These are phyloP conservation scores for Melanotus villosus DNA, from an alignment of 2,888 invertebrate species.

Conservation along the genomic window DNA sequence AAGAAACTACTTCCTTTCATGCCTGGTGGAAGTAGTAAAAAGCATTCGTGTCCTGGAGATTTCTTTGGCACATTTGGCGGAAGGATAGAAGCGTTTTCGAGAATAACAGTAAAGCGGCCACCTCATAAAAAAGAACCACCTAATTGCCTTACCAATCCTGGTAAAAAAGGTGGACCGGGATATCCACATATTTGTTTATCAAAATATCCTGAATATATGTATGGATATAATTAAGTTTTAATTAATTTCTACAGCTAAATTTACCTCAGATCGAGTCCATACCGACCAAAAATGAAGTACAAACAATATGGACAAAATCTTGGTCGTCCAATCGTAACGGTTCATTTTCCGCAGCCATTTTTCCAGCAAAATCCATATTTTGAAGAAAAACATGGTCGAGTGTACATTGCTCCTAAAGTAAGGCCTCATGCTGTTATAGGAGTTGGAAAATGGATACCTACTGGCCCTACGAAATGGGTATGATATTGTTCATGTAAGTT, in stretches of 20 bases:
- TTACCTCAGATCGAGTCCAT: constrained; percentile 58
- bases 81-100: constrained; percentile 61
- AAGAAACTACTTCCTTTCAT: no score
- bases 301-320: constrained; percentile 55
- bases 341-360: constrained; percentile 60
- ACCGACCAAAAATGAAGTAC: constrained; percentile 55
- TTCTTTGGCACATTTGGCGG: constrained; percentile 70
- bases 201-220: constrained; percentile 67
- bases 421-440: constrained; percentile 20
- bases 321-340: constrained; percentile 59
- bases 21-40: constrained; percentile 64
- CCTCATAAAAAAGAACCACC: constrained; percentile 49
- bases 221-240: neutral
- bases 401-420: constrained; percentile 48
- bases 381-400: constrained; percentile 57
- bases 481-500: neutral
- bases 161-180: constrained; percentile 70
- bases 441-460: constrained; percentile 59
- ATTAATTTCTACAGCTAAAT: no score
- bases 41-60: constrained; percentile 71
- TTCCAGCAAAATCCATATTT: constrained; percentile 67
- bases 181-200: constrained; percentile 69
- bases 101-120: constrained; percentile 42
- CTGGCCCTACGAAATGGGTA: constrained; percentile 64
- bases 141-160: constrained; percentile 63